Evolutionary conservation across 2,888 invertebrate species (phyloP).

Genomic region (Litoditis marina): DNA sequence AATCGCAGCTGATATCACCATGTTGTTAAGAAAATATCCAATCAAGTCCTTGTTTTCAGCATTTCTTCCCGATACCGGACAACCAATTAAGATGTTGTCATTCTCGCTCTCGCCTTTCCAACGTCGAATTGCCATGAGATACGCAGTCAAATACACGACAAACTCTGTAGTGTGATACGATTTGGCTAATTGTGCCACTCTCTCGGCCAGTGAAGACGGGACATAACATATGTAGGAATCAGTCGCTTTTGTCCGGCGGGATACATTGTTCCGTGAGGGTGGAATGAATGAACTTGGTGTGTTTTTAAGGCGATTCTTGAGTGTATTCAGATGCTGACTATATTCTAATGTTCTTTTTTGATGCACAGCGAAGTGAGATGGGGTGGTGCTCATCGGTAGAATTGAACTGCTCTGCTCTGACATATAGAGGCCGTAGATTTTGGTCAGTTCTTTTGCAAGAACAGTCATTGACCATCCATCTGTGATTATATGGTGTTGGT

Average conservation of each 20-base stretch:
- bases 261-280: neutral
- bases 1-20: conserved; percentile 19
- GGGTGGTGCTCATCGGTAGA: neutral
- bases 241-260: neutral
- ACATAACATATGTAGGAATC: neutral
- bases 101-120: conserved; percentile 14
- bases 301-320: conserved; percentile 1
- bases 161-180: conserved; percentile 12
- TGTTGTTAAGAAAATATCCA: conserved; percentile 56
- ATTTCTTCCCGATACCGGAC: conserved; percentile 48
- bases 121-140: conserved; percentile 10
- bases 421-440: too few species aligned
- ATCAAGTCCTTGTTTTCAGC: conserved; percentile 32
- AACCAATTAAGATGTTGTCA: conserved; percentile 37
- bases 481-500: conserved; percentile 56
- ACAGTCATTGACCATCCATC: conserved; percentile 60
- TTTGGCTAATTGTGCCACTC: conserved; percentile 4
- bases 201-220: neutral
- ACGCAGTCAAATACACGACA: conserved; percentile 10
- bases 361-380: conserved; percentile 24
- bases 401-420: neutral
- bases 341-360: conserved; percentile 8
- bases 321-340: neutral
- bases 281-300: too few species aligned
- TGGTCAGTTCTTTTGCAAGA: conserved; percentile 40